Percentiles rank a stretch among this genome's conserved stretches.
phyloP scores from a whole-genome alignment of 2,888 invertebrate species.

The Pristionchus mayeri region DNA sequence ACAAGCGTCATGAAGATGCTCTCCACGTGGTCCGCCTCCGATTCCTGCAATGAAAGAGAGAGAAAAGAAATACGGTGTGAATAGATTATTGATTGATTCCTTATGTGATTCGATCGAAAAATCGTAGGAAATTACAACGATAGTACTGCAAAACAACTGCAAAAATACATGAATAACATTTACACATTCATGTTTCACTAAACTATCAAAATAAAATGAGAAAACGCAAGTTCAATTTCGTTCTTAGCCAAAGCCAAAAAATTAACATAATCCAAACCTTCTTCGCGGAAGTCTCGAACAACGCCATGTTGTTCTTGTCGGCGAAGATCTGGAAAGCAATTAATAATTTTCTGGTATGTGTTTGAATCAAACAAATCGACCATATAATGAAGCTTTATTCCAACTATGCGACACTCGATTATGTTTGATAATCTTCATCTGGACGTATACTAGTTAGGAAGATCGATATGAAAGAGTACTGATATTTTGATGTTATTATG shows the following conservation, averaged over 20 bases:
- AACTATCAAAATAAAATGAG: not conserved
- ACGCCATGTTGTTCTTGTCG: conserved; percentile 81
- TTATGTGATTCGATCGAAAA: too few species aligned
- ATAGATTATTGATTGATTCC: not conserved
- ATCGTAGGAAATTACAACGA: too few species aligned
- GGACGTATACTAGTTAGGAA: too few species aligned
- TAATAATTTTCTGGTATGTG: too few species aligned
- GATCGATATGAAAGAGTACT: too few species aligned
- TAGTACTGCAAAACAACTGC: not conserved
- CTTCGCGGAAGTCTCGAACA: conserved; percentile 88
- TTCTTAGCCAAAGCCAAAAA: too few species aligned
- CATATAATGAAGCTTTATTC: too few species aligned
- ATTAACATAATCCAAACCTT: conserved; percentile 76
- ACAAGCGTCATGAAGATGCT: conserved; percentile 87
- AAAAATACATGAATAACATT: not conserved
- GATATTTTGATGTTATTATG: too few species aligned
- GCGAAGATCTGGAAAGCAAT: conserved; percentile 80
- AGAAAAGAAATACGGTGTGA: not conserved
- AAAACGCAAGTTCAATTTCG: not conserved
- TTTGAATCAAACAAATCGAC: too few species aligned
- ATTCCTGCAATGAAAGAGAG: too few species aligned
- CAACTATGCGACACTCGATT: too few species aligned
- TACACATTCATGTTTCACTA: not conserved
- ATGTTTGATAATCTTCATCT: too few species aligned
- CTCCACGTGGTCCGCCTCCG: conserved; percentile 83